Conservation (phyloP, 2,888 invertebrate species). For the Drosophila neoperkinsi region DNA sequence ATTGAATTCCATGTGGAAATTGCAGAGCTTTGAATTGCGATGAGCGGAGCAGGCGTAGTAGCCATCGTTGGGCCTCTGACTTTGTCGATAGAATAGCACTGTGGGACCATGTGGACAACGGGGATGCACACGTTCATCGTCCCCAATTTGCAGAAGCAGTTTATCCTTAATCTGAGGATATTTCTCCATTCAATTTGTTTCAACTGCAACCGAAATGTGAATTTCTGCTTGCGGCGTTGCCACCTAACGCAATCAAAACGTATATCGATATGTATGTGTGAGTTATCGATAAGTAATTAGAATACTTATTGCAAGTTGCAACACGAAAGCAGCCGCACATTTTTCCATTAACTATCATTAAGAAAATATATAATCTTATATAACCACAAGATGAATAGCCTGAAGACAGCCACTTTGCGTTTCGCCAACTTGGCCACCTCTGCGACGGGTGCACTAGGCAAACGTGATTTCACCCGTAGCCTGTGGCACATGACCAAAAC, state of each 20-base stretch:
- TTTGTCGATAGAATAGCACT: constrained; percentile 88
- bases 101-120: constrained; percentile 92
- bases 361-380: constrained; percentile 48
- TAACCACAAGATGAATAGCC: constrained; percentile 88
- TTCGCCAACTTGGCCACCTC: constrained; percentile 81
- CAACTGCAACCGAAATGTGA: constrained; percentile 4
- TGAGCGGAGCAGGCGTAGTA: constrained; percentile 95
- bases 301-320: constrained; percentile 46
- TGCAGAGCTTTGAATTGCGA: constrained; percentile 91
- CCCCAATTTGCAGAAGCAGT: constrained; percentile 62
- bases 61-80: constrained; percentile 61
- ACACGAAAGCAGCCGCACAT: constrained; percentile 55
- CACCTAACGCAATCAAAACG: neutral
- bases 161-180: constrained; percentile 38
- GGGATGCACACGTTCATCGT: constrained; percentile 88
- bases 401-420: constrained; percentile 88
- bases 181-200: constrained; percentile 27
- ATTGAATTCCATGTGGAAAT: constrained; percentile 87
- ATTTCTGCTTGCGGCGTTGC: constrained; percentile 14
- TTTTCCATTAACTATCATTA: constrained; percentile 36
- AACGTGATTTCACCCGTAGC: constrained; percentile 89
- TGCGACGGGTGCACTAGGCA: constrained; percentile 82
- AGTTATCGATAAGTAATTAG: constrained; percentile 17
- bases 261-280: constrained; percentile 6
- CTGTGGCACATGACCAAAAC: constrained; percentile 90